Percentiles rank a stretch among this genome's conserved stretches.
Conservation (phyloP, 2,797 vertebrate genomes). For the Arrhamphus sclerolepis region DNA sequence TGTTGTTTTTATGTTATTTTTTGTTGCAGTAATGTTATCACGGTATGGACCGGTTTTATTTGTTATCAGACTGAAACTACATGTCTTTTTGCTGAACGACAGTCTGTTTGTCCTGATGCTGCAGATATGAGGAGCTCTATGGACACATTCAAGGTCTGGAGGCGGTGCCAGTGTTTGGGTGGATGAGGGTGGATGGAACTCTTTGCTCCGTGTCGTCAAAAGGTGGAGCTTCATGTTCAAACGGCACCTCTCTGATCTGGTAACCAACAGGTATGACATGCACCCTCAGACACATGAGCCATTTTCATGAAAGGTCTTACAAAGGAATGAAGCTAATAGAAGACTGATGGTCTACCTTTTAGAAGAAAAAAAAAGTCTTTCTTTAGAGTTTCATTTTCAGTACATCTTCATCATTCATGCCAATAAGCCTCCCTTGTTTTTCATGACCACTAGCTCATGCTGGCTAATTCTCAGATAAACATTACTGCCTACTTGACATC, state of each 20-base stretch:
- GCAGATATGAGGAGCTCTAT: slow-evolving; percentile 85
- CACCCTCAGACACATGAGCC: not conserved
- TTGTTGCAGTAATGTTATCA: too few species aligned
- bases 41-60: too few species aligned
- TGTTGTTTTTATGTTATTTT: not conserved
- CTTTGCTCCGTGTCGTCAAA: slow-evolving; percentile 89
- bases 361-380: too few species aligned
- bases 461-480: too few species aligned
- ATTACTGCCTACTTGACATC: too few species aligned
- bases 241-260: slow-evolving; percentile 89
- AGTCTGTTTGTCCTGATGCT: not conserved
- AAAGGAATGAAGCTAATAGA: not conserved
- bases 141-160: slow-evolving; percentile 84
- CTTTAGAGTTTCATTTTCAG: too few species aligned
- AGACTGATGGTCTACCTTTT: too few species aligned
- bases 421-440: too few species aligned
- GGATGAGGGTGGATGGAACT: slow-evolving; percentile 87
- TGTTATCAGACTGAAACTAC: too few species aligned
- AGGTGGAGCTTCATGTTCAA: slow-evolving; percentile 96
- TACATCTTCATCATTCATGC: too few species aligned
- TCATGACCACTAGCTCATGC: too few species aligned
- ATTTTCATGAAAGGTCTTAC: not conserved
- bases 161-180: slow-evolving; percentile 81
- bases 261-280: slow-evolving; percentile 81
- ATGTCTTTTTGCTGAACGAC: not conserved